Base-by-base conservation (phyloP, 2,113 vertebrate genomes). In the Paratilapia polleni region DNA sequence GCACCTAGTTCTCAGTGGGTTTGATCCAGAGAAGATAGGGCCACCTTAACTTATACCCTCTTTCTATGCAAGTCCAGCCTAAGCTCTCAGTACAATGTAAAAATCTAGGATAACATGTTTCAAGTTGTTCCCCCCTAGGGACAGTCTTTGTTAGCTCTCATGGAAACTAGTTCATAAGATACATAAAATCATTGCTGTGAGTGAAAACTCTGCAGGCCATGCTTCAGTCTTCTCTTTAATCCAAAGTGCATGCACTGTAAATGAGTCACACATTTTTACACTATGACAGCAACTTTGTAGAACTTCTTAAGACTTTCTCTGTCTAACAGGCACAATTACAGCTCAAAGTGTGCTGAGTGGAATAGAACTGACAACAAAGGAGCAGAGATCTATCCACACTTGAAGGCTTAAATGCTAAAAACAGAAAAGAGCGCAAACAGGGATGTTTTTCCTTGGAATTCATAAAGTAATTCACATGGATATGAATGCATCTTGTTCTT, bases 371-470 rank as follows among this genome's bases (percentile, higher is more conserved):
- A 86, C 87, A 88, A 84, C 85, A 84, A 89, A 92, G 60, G 64
- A 83, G 49, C 56, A 75, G 11, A 74, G 49, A 81, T 84, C 66
- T 59, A 43, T 76, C 38, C 49, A 36, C 73, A 79, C 77, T 86
- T 80, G 73, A 90, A 90, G 77, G 88, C 77, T 82, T 84, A 78
- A 85, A 90, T 81, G 81, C 80, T 75, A 84, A 81, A 84, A 91
- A 84, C 75, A 76, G 43, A 85, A 82, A 49, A 57, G 20, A 84
- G 82, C 86, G 47, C 57, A 87, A 89, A 83, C 17, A 31, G 24
- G 57, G 60, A 80, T 38, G n/a, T 70, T 56, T 77, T 91, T 81
- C 85, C 31, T 15, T 6, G 0, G 82, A 59, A 78, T 79, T 79
- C 64, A 60, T 11, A 63, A 54, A 78, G 77, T 79, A 80, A 91